Conservation (phyloP, 2,888 invertebrate genomes). For the Xestia xanthographa region DNA sequence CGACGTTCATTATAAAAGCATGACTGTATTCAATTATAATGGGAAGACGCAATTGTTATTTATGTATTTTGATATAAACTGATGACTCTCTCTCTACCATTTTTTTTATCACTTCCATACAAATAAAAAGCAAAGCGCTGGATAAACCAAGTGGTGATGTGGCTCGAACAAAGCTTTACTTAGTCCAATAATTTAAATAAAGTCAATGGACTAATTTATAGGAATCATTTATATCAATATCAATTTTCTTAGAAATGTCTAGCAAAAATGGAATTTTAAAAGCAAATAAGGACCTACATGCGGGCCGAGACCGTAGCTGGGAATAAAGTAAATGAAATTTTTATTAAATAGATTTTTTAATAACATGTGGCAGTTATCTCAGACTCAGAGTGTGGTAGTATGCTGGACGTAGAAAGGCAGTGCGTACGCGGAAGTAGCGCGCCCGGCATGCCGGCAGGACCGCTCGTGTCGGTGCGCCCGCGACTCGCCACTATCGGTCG, state of each 20-base stretch:
- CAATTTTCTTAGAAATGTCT: neutral
- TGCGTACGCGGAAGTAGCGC: conserved; percentile 64
- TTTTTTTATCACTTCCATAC: neutral
- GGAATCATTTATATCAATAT: neutral
- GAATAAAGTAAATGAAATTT: neutral
- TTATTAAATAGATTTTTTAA: neutral
- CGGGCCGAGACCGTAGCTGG: neutral
- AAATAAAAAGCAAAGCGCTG: neutral
- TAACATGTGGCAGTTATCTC: neutral
- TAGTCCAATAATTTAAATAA: neutral
- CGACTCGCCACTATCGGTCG: conserved; percentile 84
- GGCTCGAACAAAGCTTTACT: neutral
- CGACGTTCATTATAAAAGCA: neutral
- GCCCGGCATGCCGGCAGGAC: conserved; percentile 57
- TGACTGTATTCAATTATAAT: neutral
- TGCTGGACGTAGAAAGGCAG: conserved; percentile 14
- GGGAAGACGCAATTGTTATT: neutral
- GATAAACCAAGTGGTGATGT: neutral
- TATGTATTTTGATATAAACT: neutral
- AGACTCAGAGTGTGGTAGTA: neutral
- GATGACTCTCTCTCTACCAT: neutral
- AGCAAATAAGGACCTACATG: neutral
- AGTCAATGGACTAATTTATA: neutral
- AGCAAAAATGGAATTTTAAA: neutral
- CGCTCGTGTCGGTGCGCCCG: conserved; percentile 66